Evolutionary conservation across 2,888 invertebrate genomes (phyloP).

Genomic region (Tetranychus truncatus): DNA sequence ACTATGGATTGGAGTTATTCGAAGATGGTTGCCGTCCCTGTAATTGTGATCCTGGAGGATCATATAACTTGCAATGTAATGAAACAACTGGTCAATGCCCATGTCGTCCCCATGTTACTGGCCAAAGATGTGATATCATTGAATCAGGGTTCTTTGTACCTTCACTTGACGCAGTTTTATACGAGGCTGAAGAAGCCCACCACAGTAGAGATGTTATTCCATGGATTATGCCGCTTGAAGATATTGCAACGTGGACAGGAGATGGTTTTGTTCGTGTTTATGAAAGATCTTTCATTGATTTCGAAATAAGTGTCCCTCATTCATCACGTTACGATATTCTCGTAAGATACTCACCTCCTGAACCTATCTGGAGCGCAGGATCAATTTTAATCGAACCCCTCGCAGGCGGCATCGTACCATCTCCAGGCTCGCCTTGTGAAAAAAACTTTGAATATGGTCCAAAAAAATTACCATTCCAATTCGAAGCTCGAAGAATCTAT

Average conservation of each 20-base stretch:
- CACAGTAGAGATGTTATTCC: conserved; percentile 32
- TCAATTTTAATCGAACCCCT: not conserved
- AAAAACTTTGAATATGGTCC: not conserved
- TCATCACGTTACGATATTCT: conserved; percentile 77
- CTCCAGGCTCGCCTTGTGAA: too few species aligned
- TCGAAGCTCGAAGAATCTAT: too few species aligned
- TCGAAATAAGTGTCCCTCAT: conserved; percentile 57
- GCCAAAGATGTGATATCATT: conserved; percentile 69
- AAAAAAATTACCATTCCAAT: not conserved
- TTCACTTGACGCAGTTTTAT: conserved; percentile 54
- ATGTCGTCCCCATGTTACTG: conserved; percentile 61
- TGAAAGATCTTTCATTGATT: conserved; percentile 64
- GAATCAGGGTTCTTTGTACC: conserved; percentile 77
- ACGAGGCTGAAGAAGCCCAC: conserved; percentile 66
- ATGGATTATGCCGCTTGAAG: conserved; percentile 37
- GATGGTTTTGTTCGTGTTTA: conserved; percentile 69
- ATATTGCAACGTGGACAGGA: conserved; percentile 71
- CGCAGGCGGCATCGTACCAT: not conserved
- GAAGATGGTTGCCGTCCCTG: conserved; percentile 82
- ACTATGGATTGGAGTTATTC: conserved; percentile 34
- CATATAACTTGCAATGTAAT: conserved; percentile 76
- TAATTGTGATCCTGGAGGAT: conserved; percentile 85
- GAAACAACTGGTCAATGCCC: conserved; percentile 78
- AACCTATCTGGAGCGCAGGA: not conserved
- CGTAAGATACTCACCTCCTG: conserved; percentile 64